Evolutionary conservation across 1,140 invertebrate genomes (phyloP).

Genomic region (Macrotrachela quadricornifera): DNA sequence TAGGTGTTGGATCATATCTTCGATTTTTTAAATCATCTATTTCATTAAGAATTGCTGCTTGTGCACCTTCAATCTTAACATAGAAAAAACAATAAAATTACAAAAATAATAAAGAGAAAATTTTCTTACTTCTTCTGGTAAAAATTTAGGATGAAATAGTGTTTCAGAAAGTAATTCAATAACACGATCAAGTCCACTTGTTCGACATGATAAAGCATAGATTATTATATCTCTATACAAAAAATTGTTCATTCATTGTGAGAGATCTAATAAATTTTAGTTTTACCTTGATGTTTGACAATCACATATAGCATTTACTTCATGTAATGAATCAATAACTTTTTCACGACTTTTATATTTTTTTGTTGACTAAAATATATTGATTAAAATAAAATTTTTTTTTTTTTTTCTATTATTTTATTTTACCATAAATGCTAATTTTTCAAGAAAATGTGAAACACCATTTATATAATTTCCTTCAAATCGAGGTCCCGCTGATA

Average conservation of each 20-base stretch:
- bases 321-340: constrained; percentile 63
- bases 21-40: constrained; percentile 57
- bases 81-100: background rate
- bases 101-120: background rate
- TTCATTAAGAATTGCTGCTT: constrained; percentile 66
- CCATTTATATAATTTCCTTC: constrained; percentile 82
- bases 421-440: constrained; percentile 76
- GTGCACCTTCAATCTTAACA: constrained; percentile 38
- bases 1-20: constrained; percentile 73
- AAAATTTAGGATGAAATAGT: constrained; percentile 46
- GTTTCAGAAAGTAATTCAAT: constrained; percentile 73
- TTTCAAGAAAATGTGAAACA: constrained; percentile 90
- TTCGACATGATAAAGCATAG: constrained; percentile 80
- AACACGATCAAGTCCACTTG: constrained; percentile 55
- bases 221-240: constrained; percentile 62
- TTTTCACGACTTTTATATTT: constrained; percentile 55
- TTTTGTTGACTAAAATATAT: constrained; percentile 49
- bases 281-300: constrained; percentile 61
- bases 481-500: constrained; percentile 82
- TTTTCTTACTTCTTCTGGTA: background rate
- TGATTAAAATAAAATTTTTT: background rate
- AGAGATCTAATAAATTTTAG: background rate
- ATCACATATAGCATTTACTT: constrained; percentile 88
- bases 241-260: background rate
- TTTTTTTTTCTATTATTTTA: background rate